phyloP scores from a whole-genome alignment of 2,797 vertebrate species.

The Danio kyathit region DNA sequence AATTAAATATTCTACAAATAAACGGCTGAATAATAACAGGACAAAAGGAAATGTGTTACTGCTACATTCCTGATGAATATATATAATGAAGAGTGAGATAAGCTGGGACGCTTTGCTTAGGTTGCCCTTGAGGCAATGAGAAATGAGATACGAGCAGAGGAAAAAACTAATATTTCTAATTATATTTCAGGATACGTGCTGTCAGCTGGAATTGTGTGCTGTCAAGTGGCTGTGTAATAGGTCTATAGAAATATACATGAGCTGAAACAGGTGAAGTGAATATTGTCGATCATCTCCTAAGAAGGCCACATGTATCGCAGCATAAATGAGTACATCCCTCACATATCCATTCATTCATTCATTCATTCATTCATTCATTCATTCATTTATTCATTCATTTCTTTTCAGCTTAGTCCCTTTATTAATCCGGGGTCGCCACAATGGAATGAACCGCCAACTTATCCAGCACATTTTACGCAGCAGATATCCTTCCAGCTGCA shows the following conservation, averaged over 20 bases:
- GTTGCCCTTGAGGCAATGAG: not conserved
- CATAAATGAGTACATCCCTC: no score
- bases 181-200: not conserved
- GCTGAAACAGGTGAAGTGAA: no score
- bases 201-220: not conserved
- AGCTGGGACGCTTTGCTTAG: not conserved
- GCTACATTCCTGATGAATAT: constrained; percentile 1
- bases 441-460: no score
- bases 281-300: no score
- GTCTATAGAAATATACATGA: not conserved
- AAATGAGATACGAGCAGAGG: constrained; percentile 6
- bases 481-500: no score
- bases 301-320: no score
- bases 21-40: not conserved
- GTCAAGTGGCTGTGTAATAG: not conserved
- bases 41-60: not conserved
- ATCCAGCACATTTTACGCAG: no score
- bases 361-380: no score
- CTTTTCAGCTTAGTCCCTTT: no score
- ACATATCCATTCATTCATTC: no score
- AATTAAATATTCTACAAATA: constrained; percentile 30
- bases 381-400: no score
- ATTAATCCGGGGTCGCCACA: no score
- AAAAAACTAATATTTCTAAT: constrained; percentile 19
- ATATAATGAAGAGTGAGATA: not conserved